Conservation (phyloP, 2,888 invertebrate species). For the Eilema sororculum region DNA sequence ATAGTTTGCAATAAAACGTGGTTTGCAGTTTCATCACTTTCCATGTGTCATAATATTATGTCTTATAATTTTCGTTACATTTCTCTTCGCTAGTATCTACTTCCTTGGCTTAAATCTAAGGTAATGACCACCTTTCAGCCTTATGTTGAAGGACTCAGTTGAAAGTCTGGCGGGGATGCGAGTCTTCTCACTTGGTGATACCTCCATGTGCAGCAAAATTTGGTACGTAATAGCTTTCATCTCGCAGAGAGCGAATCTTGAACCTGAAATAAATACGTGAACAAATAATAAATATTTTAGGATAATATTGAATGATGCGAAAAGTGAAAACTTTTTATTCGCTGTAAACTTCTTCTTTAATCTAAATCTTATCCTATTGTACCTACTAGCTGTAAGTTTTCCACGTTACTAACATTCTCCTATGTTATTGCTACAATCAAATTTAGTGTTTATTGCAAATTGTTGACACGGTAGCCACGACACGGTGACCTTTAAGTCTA, state of each 20-base stretch:
- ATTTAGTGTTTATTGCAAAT: neutral
- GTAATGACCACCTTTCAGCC: constrained; percentile 66
- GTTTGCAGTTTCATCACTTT: no score
- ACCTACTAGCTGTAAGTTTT: no score
- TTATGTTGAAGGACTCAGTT: constrained; percentile 54
- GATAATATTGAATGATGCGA: no score
- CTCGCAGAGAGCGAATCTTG: constrained; percentile 71
- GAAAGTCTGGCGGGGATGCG: constrained; percentile 54
- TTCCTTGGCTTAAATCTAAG: constrained; percentile 38
- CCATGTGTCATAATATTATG: no score
- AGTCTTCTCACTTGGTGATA: constrained; percentile 61
- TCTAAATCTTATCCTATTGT: no score
- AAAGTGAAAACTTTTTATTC: no score
- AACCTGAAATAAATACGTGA: constrained; percentile 49
- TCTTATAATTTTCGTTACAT: no score
- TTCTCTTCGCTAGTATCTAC: no score
- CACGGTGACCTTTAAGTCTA: neutral
- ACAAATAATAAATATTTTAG: no score
- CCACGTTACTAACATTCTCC: neutral
- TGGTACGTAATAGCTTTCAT: constrained; percentile 69
- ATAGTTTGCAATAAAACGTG: no score
- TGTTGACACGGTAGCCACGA: neutral
- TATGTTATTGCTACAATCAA: neutral
- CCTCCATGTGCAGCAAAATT: constrained; percentile 61
- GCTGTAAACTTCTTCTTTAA: no score